Conservation (phyloP, 2,888 invertebrate genomes). For the Keiferia lycopersicella region DNA sequence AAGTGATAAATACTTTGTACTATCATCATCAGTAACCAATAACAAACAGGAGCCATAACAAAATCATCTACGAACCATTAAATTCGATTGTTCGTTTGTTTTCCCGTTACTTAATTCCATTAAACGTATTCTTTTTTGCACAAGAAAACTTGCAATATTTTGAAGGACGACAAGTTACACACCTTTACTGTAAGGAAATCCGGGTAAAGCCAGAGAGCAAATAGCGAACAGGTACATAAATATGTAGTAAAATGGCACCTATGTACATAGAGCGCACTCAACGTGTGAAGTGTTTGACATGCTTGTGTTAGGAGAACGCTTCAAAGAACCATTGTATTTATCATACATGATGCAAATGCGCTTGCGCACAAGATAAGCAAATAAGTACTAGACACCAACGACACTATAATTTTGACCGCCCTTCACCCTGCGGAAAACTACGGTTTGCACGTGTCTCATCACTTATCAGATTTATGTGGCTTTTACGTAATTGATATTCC, state of each 20-base stretch:
- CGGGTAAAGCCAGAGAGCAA: background rate
- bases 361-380: conserved; percentile 5
- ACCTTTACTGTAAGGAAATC: background rate
- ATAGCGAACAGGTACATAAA: background rate
- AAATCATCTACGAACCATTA: no score
- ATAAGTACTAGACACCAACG: background rate
- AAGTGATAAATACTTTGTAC: no score
- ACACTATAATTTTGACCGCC: conserved; percentile 4
- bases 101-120: background rate
- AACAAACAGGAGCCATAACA: background rate
- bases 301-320: conserved; percentile 21
- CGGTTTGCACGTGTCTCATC: background rate
- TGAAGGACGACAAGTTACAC: background rate
- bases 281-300: conserved; percentile 25
- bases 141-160: background rate
- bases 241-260: conserved; percentile 10
- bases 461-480: background rate
- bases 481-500: background rate
- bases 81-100: background rate
- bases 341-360: conserved; percentile 14
- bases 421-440: conserved; percentile 6
- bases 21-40: background rate
- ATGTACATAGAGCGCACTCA: conserved; percentile 4
- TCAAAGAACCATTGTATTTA: conserved; percentile 17
- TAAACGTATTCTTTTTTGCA: no score